These are phyloP conservation scores for Lathamus discolor DNA, from an alignment of 2,113 vertebrate genomes.

Conservation along the genomic window DNA sequence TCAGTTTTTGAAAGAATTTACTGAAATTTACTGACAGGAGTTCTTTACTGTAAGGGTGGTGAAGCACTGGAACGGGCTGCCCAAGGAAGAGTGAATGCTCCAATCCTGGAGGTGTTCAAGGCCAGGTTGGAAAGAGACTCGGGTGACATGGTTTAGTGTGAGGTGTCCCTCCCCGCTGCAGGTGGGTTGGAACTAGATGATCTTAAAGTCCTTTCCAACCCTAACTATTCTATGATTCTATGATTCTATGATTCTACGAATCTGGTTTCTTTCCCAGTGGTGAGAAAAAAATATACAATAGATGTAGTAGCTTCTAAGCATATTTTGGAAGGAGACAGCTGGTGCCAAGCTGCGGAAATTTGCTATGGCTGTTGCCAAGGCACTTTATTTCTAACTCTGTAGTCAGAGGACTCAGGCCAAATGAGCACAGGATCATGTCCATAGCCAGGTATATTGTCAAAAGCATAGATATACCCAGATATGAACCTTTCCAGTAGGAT, in stretches of 20 bases:
- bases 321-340: not conserved
- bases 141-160: too few species aligned
- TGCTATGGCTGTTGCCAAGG: not conserved
- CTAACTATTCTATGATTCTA: too few species aligned
- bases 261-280: not conserved
- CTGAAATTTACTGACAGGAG: too few species aligned
- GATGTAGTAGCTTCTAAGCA: not conserved
- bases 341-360: not conserved
- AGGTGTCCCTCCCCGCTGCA: too few species aligned
- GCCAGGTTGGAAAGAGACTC: too few species aligned
- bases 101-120: too few species aligned
- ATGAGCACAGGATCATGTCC: not conserved
- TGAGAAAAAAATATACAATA: not conserved
- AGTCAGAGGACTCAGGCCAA: not conserved
- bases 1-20: not conserved
- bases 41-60: too few species aligned
- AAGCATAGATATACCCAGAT: not conserved
- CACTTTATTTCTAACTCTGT: not conserved
- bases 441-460: not conserved
- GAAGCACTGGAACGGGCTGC: too few species aligned
- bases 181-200: too few species aligned
- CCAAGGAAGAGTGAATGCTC: too few species aligned
- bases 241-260: too few species aligned
- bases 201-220: too few species aligned
- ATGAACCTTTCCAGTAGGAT: not conserved